Base-by-base conservation (phyloP, 2,113 vertebrate species). In the Probosciger aterrimus region DNA sequence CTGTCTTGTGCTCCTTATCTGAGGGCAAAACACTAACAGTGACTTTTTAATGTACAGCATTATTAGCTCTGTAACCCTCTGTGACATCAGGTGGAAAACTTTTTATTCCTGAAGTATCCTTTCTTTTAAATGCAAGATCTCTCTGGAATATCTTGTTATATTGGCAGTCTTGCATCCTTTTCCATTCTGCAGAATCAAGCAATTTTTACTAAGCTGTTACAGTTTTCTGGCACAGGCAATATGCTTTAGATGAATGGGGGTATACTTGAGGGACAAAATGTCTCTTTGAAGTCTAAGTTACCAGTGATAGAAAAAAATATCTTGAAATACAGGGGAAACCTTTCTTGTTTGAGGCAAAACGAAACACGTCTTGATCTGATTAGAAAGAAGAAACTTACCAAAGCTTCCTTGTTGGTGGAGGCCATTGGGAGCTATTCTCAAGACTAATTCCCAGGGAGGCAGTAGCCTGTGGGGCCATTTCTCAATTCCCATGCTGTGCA, bases 401-500 rank as follows among this genome's bases (percentile, higher is more conserved):
- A 93, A 74, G 5, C 44, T 55, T 57, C 11, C 25, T 63, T 83
- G 20, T 60, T 11, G 41, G 44, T 79, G 24, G 12, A 39, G 14
- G 37, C 68, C 50, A 16, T 15, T 0, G 6, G 52, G 63, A 37
- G 28, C 33, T 82, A 0, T 46, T 92, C 25, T 59, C 22, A 39
- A 73, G 47, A 17, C 44, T 53, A 22, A 27, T 68, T 88, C 35
- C 33, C 57, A 37, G 50, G 62, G 20, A 44, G 4, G 25, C 16
- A 15, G 14, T 28, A 77, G 44, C 22, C 4, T 47, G 4, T 59
- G 39, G 57, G 44, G 31, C 12, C 0, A 0, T 46, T 88, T 96
- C 30, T 62, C 0, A 0, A 43, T 64, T 60, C 43, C 30, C 16
- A 11, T 15, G 18, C 37, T 3, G 1, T 27, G 35, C 33, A 41